These are phyloP conservation scores for Caenorhabditis inopinata DNA, from an alignment of 1,140 invertebrate species.

Conservation along the genomic window DNA sequence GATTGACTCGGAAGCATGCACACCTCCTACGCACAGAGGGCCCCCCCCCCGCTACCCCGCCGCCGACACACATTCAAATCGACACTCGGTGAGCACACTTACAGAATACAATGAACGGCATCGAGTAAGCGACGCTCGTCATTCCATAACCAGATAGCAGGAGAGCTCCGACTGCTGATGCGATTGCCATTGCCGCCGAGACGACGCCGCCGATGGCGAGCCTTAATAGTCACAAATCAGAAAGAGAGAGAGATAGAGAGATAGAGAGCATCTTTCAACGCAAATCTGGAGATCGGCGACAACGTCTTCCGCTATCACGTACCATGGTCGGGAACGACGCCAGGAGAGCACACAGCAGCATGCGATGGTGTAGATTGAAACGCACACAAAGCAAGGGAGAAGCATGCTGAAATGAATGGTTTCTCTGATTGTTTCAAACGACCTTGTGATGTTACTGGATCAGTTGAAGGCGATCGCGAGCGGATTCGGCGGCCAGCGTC, in stretches of 20 bases:
- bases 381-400: conserved; percentile 56
- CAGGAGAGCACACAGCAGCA: conserved; percentile 71
- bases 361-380: conserved; percentile 58
- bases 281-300: too few species aligned
- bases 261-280: too few species aligned
- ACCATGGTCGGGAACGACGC: conserved; percentile 79
- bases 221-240: conserved; percentile 51
- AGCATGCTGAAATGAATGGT: conserved; percentile 55
- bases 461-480: conserved; percentile 56
- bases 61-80: not conserved
- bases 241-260: not conserved
- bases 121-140: conserved; percentile 68
- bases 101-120: conserved; percentile 93
- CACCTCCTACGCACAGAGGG: too few species aligned
- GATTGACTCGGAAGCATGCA: not conserved
- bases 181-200: conserved; percentile 82
- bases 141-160: conserved; percentile 56
- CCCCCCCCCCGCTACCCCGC: too few species aligned
- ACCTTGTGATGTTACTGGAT: conserved; percentile 45
- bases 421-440: not conserved
- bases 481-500: conserved; percentile 62
- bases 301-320: too few species aligned
- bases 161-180: conserved; percentile 57
- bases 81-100: conserved; percentile 67
- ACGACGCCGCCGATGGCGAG: conserved; percentile 86